These are phyloP conservation scores for Arvicanthis niloticus DNA, from an alignment of 2,113 vertebrate genomes.

Conservation along the genomic window DNA sequence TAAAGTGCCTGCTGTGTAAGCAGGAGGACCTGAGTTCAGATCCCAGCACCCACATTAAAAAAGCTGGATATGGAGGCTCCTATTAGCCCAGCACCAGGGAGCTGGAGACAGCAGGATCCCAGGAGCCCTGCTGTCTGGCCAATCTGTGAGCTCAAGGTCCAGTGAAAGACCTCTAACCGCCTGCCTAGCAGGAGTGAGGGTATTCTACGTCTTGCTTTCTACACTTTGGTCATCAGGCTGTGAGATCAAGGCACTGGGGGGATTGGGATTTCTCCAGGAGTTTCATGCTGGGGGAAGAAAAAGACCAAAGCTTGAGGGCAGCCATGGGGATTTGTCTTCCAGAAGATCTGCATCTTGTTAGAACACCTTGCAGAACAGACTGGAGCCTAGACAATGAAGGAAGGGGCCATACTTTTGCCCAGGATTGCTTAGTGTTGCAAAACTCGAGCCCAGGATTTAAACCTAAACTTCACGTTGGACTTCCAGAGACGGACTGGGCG, in stretches of 20 bases:
- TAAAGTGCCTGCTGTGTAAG: neutral
- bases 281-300: neutral
- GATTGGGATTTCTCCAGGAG: neutral
- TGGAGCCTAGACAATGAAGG: neutral
- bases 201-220: neutral
- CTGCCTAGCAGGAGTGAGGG: neutral
- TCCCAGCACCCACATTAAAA: neutral
- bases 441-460: neutral
- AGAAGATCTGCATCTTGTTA: neutral
- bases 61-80: neutral
- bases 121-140: neutral
- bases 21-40: neutral
- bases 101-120: neutral
- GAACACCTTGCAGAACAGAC: neutral
- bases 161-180: neutral
- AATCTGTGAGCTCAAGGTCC: neutral
- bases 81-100: neutral
- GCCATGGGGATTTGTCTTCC: neutral
- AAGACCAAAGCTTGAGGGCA: neutral
- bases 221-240: neutral
- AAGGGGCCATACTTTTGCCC: neutral
- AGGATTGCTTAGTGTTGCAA: neutral
- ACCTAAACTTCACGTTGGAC: neutral
- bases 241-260: neutral
- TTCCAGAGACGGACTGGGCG: neutral